Evolutionary conservation across 2,797 vertebrate species (phyloP).

Genomic region (Gadopsis marmoratus): DNA sequence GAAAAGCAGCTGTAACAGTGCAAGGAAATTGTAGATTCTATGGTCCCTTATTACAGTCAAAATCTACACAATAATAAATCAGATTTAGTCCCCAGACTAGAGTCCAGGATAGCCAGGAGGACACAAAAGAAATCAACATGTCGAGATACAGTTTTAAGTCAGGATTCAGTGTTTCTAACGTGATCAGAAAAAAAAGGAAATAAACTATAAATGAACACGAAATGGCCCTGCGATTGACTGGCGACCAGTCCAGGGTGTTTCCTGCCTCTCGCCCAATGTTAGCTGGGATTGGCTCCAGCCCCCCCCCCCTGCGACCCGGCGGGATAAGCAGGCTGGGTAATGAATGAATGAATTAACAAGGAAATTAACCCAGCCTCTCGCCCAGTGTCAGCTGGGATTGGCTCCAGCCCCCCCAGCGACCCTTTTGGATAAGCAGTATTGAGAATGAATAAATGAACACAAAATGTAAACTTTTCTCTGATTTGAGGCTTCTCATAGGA

Average conservation of each 20-base stretch:
- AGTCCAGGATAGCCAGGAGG: background rate
- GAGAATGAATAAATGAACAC: background rate
- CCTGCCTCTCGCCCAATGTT: too few species aligned
- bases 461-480: background rate
- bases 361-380: too few species aligned
- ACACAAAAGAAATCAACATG: background rate
- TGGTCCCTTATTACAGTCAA: background rate
- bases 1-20: background rate
- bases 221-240: too few species aligned
- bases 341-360: too few species aligned
- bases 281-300: too few species aligned
- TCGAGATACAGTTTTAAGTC: background rate
- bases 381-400: too few species aligned
- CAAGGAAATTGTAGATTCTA: background rate
- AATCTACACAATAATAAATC: slow-evolving; percentile 3
- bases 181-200: background rate
- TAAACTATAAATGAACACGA: background rate
- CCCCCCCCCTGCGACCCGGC: too few species aligned
- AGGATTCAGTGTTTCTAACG: background rate
- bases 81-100: background rate
- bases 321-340: too few species aligned
- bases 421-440: too few species aligned
- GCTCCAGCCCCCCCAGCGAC: too few species aligned
- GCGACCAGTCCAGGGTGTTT: too few species aligned
- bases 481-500: slow-evolving; percentile 19